Percentiles rank a stretch among this genome's conserved stretches.
These are phyloP conservation scores for Acrobeloides nanus DNA, from an alignment of 2,888 invertebrate genomes.

Conservation along the genomic window DNA sequence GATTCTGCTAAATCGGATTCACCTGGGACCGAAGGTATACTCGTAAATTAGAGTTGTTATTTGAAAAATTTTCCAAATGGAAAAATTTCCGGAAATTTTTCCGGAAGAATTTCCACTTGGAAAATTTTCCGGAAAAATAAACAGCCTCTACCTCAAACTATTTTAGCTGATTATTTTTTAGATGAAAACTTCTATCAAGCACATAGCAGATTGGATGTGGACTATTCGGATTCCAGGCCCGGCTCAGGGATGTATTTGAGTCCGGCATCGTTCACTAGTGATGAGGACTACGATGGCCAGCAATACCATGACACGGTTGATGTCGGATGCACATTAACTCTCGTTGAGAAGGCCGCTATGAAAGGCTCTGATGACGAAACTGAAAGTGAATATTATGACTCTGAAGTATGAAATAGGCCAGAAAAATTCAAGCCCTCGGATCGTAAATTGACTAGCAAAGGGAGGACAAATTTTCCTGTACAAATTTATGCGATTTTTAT, in stretches of 20 bases:
- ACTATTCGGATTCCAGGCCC: slow-evolving; percentile 10
- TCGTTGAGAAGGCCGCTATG: slow-evolving; percentile 39
- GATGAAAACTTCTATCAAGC: too few relatives aligned
- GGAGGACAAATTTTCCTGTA: too few relatives aligned
- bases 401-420: slow-evolving; percentile 10
- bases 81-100: neutral
- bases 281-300: slow-evolving; percentile 27
- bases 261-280: slow-evolving; percentile 25
- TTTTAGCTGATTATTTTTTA: too few relatives aligned
- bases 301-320: slow-evolving; percentile 26
- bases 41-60: too few relatives aligned
- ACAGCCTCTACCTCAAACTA: neutral
- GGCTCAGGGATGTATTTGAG: slow-evolving; percentile 32
- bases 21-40: slow-evolving; percentile 31
- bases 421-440: neutral
- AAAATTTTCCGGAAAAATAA: neutral
- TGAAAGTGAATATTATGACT: slow-evolving; percentile 22
- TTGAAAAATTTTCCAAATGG: too few relatives aligned
- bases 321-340: slow-evolving; percentile 44
- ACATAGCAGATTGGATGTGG: slow-evolving; percentile 18
- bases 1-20: slow-evolving; percentile 27
- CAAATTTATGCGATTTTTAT: too few relatives aligned
- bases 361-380: slow-evolving; percentile 35
- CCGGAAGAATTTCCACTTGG: neutral
- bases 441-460: neutral